Evolutionary conservation across 2,888 invertebrate species (phyloP).

Genomic region (Eupelmus urozonus): DNA sequence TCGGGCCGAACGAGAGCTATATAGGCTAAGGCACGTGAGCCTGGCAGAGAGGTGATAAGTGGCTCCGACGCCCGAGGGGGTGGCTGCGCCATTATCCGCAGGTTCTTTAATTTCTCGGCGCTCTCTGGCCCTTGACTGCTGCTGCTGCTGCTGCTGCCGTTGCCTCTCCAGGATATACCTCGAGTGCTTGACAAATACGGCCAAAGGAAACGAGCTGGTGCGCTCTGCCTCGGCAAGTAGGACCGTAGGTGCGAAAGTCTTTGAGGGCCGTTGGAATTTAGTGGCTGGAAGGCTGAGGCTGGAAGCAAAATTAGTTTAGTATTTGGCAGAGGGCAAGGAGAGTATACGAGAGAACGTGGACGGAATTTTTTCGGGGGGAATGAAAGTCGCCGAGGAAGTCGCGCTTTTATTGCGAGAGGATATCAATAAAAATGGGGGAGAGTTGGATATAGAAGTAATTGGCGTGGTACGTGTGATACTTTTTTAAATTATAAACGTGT

Average conservation of each 20-base stretch:
- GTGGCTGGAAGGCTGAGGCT: too few species aligned
- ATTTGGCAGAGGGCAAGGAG: too few species aligned
- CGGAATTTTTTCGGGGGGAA: too few species aligned
- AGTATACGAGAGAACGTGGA: too few species aligned
- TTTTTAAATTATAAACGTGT: too few species aligned
- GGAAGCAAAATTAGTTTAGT: too few species aligned
- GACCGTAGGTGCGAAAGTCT: slow-evolving; percentile 18
- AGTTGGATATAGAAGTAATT: too few species aligned
- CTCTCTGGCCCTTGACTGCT: neutral
- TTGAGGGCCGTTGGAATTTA: neutral
- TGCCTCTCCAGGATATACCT: slow-evolving; percentile 28
- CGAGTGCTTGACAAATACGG: slow-evolving; percentile 71
- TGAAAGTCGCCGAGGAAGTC: too few species aligned
- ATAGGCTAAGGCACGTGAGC: slow-evolving; percentile 49
- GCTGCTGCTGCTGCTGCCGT: neutral
- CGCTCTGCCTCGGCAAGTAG: neutral
- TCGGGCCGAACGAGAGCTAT: neutral
- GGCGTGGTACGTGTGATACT: too few species aligned
- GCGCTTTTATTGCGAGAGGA: too few species aligned
- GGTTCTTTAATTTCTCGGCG: slow-evolving; percentile 66
- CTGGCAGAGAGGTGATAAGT: slow-evolving; percentile 60
- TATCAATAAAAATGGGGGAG: too few species aligned
- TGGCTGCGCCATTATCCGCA: slow-evolving; percentile 61
- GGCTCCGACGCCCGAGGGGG: slow-evolving; percentile 48
- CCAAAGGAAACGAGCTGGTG: slow-evolving; percentile 44